Percentiles rank a stretch among this genome's conserved stretches.
These are phyloP conservation scores for Eretmochelys imbricata DNA, from an alignment of 2,113 vertebrate species.

Conservation along the genomic window DNA sequence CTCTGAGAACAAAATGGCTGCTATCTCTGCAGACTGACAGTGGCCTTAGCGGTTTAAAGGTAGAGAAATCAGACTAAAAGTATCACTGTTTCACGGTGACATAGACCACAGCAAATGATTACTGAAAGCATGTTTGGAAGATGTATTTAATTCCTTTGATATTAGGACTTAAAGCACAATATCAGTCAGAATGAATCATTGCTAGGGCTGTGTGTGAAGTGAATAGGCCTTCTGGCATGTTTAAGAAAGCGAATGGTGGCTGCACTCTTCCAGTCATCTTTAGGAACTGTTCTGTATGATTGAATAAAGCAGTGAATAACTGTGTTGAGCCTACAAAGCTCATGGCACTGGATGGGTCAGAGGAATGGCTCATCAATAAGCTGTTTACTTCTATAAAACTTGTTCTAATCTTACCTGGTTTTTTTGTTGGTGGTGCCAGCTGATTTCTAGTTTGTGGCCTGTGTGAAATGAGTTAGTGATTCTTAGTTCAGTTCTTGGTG, in stretches of 20 bases:
- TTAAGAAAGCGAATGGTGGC: constrained; percentile 55
- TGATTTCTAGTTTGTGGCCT: background rate
- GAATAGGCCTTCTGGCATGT: constrained; percentile 37
- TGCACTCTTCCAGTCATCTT: background rate
- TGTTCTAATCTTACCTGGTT: constrained; percentile 6
- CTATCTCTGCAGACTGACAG: background rate
- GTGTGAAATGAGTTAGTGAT: constrained; percentile 1
- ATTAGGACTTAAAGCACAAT: background rate
- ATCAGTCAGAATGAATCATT: background rate
- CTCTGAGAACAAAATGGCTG: background rate
- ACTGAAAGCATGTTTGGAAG: background rate
- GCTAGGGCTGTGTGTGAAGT: background rate
- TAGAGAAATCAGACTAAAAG: background rate
- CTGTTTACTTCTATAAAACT: constrained; percentile 55
- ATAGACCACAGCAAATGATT: background rate
- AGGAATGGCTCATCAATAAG: background rate
- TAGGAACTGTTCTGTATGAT: background rate
- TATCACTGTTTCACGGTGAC: background rate
- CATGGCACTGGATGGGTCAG: background rate
- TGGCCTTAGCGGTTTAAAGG: background rate
- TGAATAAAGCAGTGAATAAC: background rate
- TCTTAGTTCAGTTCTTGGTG: background rate
- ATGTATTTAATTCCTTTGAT: background rate
- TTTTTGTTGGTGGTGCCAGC: background rate
- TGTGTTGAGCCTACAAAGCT: background rate